Base-by-base conservation (phyloP, 2,797 vertebrate genomes). In the Gambusia yucatana region DNA sequence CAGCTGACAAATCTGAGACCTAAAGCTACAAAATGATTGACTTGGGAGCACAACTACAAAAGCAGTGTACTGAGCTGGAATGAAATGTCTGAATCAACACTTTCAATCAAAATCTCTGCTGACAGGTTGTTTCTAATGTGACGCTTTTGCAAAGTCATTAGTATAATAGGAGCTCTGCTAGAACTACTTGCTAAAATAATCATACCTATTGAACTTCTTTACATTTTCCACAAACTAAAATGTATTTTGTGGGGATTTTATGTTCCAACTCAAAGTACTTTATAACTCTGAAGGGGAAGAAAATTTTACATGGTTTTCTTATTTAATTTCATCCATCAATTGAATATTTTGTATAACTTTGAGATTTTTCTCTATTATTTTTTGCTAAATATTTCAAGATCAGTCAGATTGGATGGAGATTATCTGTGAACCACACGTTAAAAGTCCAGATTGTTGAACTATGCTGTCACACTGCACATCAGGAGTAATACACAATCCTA, bases 21-120 rank as follows among this genome's bases (percentile, higher is more conserved):
- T 50, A 79, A 81, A 85, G 89, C 85, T 65, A 72, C 84, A 84
- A 79, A 82, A 89, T 90, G 91, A 93, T 88, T 88, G 88, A 85
- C 84, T 77, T 55, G 46, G 79, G 74, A 86, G 75, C 57, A 17
- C 72, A 46, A n/a, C 70, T 59, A 76, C 80, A 81, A 80, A 72
- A 75, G 87, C 86, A 77, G 74, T 48, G 69, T 50, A 70, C 77
- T 79, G 78, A 13, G 3, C 50, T 65, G 81, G 76, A 78, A 80
- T 84, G 33, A 79, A 88, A 91, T 73, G 57, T 81, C 80, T 33
- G 79, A 76, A 88, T 88, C 90, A 87, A 44, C 41, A 83, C 57
- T 57, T 72, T 76, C 82, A 72, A 77, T 89, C 84, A 82, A 86
- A 85, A 90, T 88, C 79, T 80, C 61, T 48, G 72, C 52, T 86